Conservation (phyloP, 1,140 invertebrate genomes). For the Acyrthosiphon pisum region DNA sequence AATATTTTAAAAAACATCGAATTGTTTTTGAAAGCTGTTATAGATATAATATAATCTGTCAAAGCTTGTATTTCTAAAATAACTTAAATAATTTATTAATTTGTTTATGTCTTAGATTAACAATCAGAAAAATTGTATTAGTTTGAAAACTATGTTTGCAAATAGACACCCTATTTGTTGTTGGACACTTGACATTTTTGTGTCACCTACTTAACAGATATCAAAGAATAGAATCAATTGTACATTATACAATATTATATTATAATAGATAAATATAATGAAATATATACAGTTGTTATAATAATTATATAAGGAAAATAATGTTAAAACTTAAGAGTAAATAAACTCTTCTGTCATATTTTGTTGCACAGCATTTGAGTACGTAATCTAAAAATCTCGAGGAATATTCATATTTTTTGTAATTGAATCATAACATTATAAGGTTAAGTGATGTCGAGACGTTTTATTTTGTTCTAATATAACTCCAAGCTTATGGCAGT, state of each 20-base stretch:
- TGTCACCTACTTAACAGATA: not conserved
- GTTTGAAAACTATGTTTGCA: not conserved
- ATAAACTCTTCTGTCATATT: too few species aligned
- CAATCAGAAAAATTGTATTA: not conserved
- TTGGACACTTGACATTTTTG: not conserved
- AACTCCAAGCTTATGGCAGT: not conserved
- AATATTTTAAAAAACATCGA: not conserved
- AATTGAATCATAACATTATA: not conserved
- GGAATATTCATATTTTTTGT: not conserved
- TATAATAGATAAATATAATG: too few species aligned
- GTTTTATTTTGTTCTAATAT: not conserved
- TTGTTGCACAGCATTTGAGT: too few species aligned
- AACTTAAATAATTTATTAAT: not conserved
- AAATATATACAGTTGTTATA: not conserved
- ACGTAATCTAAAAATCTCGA: too few species aligned
- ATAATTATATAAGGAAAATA: not conserved
- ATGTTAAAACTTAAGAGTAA: not conserved
- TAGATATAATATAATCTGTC: not conserved
- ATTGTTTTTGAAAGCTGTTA: not conserved
- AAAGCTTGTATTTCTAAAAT: not conserved
- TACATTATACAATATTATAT: not conserved
- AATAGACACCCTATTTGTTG: not conserved
- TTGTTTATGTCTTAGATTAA: not conserved
- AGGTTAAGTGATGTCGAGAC: not conserved
- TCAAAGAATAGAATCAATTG: not conserved